A percentile compares a stretch with the other conserved stretches of the same genome.
Conservation (phyloP, 1,140 invertebrate genomes). For the Drosophila paulistorum region DNA sequence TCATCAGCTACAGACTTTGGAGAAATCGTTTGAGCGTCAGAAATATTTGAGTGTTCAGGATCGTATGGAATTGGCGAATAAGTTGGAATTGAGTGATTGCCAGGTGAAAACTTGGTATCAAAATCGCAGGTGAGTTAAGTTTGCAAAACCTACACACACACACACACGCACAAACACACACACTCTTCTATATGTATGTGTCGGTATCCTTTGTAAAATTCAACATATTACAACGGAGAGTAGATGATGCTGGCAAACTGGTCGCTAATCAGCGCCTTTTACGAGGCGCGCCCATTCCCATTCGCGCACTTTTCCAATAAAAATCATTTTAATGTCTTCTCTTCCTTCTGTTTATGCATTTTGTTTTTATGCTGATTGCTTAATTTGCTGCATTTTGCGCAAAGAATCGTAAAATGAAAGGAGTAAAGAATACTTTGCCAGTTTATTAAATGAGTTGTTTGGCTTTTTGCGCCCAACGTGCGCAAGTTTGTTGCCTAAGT, state of each 20-base stretch:
- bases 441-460: constrained; percentile 63
- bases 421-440: constrained; percentile 19
- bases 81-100: constrained; percentile 98
- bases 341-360: not conserved
- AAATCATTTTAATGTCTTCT: constrained; percentile 61
- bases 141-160: not conserved
- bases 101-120: constrained; percentile 99
- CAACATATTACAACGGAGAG: not conserved
- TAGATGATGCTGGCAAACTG: not conserved
- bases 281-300: constrained; percentile 67
- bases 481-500: constrained; percentile 81
- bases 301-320: constrained; percentile 78
- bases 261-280: constrained; percentile 72
- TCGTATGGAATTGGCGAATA: constrained; percentile 98
- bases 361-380: constrained; percentile 79
- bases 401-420: constrained; percentile 56
- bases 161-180: too few relatives aligned
- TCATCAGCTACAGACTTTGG: constrained; percentile 97
- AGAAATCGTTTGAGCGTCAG: constrained; percentile 98
- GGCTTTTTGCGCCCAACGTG: constrained; percentile 42
- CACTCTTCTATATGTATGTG: not conserved
- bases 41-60: constrained; percentile 99
- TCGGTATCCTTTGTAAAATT: not conserved
- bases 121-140: constrained; percentile 88
- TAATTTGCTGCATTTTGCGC: constrained; percentile 79